A percentile compares a stretch with the other conserved stretches of the same genome.
Evolutionary conservation across 2,888 invertebrate species (phyloP).

Genomic region (Ligdia adustata): DNA sequence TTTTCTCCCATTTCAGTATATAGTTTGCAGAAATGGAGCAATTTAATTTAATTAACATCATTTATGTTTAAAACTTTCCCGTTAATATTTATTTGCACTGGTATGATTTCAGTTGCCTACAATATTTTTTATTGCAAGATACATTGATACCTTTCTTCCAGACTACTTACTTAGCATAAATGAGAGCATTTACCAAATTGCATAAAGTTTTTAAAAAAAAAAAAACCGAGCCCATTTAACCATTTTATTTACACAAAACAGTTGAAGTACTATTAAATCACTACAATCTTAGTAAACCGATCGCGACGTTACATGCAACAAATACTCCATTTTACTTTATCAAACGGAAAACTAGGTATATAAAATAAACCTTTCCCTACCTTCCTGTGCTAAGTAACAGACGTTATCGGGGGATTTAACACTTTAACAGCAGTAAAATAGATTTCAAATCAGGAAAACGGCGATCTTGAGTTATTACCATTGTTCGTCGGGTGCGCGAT

Average conservation of each 20-base stretch:
- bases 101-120: too few relatives aligned
- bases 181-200: too few relatives aligned
- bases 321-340: conserved; percentile 44
- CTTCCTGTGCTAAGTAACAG: conserved; percentile 59
- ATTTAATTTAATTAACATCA: too few relatives aligned
- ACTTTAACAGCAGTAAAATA: conserved; percentile 31
- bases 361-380: conserved; percentile 68
- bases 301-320: conserved; percentile 36
- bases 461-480: conserved; percentile 26
- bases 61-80: too few relatives aligned
- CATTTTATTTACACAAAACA: conserved; percentile 32
- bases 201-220: too few relatives aligned
- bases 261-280: conserved; percentile 32
- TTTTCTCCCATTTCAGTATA: too few relatives aligned
- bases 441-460: conserved; percentile 29
- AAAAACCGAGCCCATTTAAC: conserved; percentile 2
- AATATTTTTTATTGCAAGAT: too few relatives aligned
- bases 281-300: conserved; percentile 35
- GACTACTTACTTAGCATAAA: too few relatives aligned
- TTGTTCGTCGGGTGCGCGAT: conserved; percentile 9
- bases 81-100: too few relatives aligned
- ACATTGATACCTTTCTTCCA: too few relatives aligned
- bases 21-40: too few relatives aligned
- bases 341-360: conserved; percentile 38
- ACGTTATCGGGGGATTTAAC: conserved; percentile 40